Evolutionary conservation across 64 coral and sea anemone genomes (phyloP), one percentile per base, ranked within the genome.

Genomic region (Montipora efflorescens): DNA sequence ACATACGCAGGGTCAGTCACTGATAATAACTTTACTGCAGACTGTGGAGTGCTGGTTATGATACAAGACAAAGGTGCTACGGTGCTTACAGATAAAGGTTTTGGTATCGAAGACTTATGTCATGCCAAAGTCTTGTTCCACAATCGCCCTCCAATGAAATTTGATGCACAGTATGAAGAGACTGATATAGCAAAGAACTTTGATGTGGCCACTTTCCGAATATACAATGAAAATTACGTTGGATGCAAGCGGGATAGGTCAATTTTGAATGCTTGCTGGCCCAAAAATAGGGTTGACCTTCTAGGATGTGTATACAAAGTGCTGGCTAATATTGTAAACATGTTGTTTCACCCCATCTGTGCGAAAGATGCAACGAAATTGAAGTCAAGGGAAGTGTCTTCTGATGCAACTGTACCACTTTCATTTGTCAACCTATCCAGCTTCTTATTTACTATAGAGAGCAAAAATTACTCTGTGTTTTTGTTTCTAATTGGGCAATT

Each of bases 201-300:
- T 62, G 90, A 91, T 91, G 68, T 91, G 46, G 90, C 78, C 50
- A 91, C 90, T 55, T 47, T 91, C 47, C 67, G 79, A 19, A 91
- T 91, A 53, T 91, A 91, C 82, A 91, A 91, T 91, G 79, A 83
- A 91, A 91, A 91, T 23, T 91, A 83, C 68, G 83, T 91, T 45
- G 69, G 90, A 19, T 46, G 79, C 64, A 91, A 83, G 68, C 53
- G 90, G 48, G 78, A 91, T 76, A 83, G 90, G 79, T 83, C 90
- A 74, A 83, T 83, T 75, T 59, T 91, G 21, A 83, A 75, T 91
- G 78, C 89, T 80, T 90, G 77, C 66, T 90, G 89, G 89, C 89
- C 89, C n/a, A 80, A 80, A 21, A 82, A 91, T 44, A 91, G 48
- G 48, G 79, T 77, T 59, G 50, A 83, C 49, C 14, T 91, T 57